Evolutionary conservation across 2,797 vertebrate genomes (phyloP).

Genomic region (Aselliscus stoliczkanus): DNA sequence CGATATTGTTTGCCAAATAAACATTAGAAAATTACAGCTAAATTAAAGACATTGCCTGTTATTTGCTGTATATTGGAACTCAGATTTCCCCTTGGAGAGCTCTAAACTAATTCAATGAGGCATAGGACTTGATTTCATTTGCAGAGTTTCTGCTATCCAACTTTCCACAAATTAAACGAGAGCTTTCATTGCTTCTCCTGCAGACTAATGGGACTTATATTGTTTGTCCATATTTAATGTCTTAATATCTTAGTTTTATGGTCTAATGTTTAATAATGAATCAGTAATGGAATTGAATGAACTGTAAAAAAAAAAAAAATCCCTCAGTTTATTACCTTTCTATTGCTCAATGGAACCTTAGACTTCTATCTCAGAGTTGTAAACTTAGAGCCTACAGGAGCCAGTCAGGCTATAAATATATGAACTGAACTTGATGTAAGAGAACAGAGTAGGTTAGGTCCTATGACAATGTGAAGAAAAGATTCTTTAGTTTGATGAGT

Average conservation of each 20-base stretch:
- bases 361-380: background rate
- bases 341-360: background rate
- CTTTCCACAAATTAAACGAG: constrained; percentile 71
- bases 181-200: constrained; percentile 47
- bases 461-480: background rate
- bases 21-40: constrained; percentile 66
- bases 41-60: constrained; percentile 61
- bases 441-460: background rate
- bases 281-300: constrained; percentile 23
- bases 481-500: background rate
- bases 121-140: constrained; percentile 73
- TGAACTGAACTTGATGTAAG: background rate
- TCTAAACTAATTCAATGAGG: constrained; percentile 68
- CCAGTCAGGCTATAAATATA: background rate
- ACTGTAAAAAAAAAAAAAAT: background rate
- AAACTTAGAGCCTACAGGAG: background rate
- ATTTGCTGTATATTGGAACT: constrained; percentile 56
- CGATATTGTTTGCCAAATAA: constrained; percentile 58
- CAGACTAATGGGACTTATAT: constrained; percentile 56
- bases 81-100: constrained; percentile 49
- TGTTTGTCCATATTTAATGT: constrained; percentile 67
- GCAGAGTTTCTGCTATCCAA: constrained; percentile 54
- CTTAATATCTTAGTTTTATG: constrained; percentile 45
- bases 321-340: background rate
- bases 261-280: constrained; percentile 54